A percentile compares a stretch with the other conserved stretches of the same genome.
Evolutionary conservation across 92 coral and sea anemone genomes (phyloP).

Genomic region (Epizoanthus ramosus): DNA sequence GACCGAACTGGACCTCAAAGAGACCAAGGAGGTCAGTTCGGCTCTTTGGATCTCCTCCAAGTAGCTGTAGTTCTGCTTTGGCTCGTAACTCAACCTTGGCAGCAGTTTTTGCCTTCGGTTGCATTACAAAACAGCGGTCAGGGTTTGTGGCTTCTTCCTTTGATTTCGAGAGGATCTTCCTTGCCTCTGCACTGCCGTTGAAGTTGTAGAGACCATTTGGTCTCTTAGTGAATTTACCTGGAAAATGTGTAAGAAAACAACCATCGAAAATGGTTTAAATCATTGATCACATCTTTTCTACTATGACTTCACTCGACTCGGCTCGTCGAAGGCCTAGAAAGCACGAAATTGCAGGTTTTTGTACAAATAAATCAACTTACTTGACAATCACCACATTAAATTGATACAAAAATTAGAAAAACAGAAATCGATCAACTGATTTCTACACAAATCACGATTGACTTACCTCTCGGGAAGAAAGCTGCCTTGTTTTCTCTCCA

Average conservation of each 20-base stretch:
- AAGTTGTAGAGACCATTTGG: too few relatives aligned
- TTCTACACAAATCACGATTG: not conserved
- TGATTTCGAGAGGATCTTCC: too few relatives aligned
- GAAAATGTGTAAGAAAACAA: not conserved
- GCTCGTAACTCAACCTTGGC: not conserved
- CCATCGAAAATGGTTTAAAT: not conserved
- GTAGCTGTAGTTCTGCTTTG: not conserved
- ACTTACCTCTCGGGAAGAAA: not conserved
- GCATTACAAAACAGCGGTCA: too few relatives aligned
- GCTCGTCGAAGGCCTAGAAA: not conserved
- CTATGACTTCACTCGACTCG: too few relatives aligned
- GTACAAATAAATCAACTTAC: not conserved
- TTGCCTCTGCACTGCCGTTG: too few relatives aligned
- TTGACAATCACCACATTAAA: not conserved
- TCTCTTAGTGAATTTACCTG: not conserved
- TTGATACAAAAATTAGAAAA: not conserved
- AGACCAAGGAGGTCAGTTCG: not conserved
- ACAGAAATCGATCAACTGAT: not conserved
- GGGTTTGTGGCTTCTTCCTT: not conserved
- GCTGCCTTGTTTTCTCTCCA: not conserved
- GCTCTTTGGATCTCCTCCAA: constrained; percentile 6
- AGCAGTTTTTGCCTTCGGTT: not conserved
- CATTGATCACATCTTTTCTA: too few relatives aligned
- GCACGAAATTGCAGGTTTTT: not conserved
- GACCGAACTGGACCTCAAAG: constrained; percentile 2